phyloP scores from a whole-genome alignment of 2,888 invertebrate genomes.

The Cosmia trapezina region DNA sequence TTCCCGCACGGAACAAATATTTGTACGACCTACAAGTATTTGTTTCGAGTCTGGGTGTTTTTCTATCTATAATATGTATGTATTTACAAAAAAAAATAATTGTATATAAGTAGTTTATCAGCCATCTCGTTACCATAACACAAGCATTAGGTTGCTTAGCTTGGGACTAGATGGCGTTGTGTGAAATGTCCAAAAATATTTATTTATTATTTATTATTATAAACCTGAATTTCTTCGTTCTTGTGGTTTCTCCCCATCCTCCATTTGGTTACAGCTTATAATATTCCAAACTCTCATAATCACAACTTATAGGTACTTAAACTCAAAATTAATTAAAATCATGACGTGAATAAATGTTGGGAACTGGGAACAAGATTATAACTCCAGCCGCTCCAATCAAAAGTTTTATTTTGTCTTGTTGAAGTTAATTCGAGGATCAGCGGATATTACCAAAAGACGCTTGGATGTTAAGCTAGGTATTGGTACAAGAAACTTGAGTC shows the following conservation, averaged over 20 bases:
- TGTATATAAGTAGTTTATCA: too few relatives aligned
- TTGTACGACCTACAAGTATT: too few relatives aligned
- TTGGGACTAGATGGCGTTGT: too few relatives aligned
- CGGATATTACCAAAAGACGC: slow-evolving; percentile 15
- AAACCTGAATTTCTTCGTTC: not conserved
- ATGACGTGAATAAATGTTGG: slow-evolving; percentile 10
- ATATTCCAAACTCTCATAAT: slow-evolving; percentile 12
- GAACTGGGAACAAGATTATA: slow-evolving; percentile 25
- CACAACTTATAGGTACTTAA: not conserved
- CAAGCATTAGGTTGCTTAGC: too few relatives aligned
- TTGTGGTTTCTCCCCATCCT: not conserved
- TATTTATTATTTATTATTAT: too few relatives aligned
- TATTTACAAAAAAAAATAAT: too few relatives aligned
- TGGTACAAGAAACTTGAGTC: slow-evolving; percentile 11
- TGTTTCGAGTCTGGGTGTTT: too few relatives aligned
- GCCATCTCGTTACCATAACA: too few relatives aligned
- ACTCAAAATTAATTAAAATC: slow-evolving; percentile 32
- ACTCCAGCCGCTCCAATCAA: slow-evolving; percentile 24
- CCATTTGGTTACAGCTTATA: not conserved
- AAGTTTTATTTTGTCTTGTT: slow-evolving; percentile 39
- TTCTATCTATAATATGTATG: too few relatives aligned
- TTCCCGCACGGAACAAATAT: too few relatives aligned
- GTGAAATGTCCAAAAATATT: too few relatives aligned
- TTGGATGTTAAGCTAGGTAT: slow-evolving; percentile 9
- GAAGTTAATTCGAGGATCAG: slow-evolving; percentile 29